Evolutionary conservation across 2,113 vertebrate species (phyloP).

Genomic region (Haplochromis burtoni): DNA sequence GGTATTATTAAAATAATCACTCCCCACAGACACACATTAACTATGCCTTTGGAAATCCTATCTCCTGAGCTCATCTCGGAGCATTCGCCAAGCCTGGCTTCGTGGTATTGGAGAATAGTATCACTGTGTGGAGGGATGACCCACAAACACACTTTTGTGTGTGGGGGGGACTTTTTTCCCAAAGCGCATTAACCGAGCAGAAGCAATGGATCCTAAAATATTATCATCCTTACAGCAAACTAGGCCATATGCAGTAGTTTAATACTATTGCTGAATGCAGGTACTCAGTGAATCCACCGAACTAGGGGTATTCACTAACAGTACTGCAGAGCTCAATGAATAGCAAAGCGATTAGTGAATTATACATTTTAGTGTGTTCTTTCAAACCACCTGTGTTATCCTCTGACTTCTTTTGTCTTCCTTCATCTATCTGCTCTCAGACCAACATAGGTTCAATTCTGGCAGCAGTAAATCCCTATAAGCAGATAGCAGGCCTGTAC

Average conservation of each 20-base stretch:
- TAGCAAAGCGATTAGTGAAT: not conserved
- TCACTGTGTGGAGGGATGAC: constrained; percentile 31
- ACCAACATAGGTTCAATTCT: constrained; percentile 91
- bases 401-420: not conserved
- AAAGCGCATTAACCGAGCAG: constrained; percentile 14
- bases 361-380: not conserved
- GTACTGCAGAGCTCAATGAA: not conserved
- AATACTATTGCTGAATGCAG: not conserved
- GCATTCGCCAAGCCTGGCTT: not conserved
- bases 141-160: constrained; percentile 57
- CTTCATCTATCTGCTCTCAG: constrained; percentile 45
- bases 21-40: constrained; percentile 3
- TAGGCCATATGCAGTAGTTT: constrained; percentile 11
- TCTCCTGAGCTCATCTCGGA: constrained; percentile 29
- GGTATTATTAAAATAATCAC: constrained; percentile 36
- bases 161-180: not conserved
- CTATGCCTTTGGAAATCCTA: constrained; percentile 19
- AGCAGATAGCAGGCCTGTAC: constrained; percentile 79
- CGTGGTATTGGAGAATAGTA: not conserved
- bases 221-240: constrained; percentile 4
- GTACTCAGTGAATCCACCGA: not conserved
- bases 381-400: not conserved
- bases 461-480: constrained; percentile 88
- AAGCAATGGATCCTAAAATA: constrained; percentile 36
- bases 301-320: not conserved